Evolutionary conservation across 2,888 invertebrate species (phyloP), one percentile per base, ranked within the genome.

Genomic region (Panopea generosa): DNA sequence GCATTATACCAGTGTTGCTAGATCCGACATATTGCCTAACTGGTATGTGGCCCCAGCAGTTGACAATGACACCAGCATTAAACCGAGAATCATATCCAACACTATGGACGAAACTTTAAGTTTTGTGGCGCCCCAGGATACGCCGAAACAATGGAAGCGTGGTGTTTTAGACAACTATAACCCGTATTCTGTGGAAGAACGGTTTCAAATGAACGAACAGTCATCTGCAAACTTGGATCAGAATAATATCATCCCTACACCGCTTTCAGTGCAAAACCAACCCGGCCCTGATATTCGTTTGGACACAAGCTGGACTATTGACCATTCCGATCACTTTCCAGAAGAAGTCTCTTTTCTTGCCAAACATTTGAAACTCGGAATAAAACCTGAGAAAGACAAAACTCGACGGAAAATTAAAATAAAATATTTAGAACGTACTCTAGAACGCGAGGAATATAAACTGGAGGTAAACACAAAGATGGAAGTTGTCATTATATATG

Each of bases 21-120:
- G 59, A n/a, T 49, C 78, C 0, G 74, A 74, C 43, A 47, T 62
- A 27, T 45, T 75, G 43, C 75, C 79, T 16, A 72, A 80, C 38
- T 80, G 79, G 79, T 80, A 76, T 27, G 79, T 80, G 1, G 49
- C 55, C 6, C 49, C 45, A 1, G 16, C 16, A n/a, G 40, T n/a
- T n/a, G n/a, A n/a, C n/a, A n/a, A n/a, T n/a, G 18, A 1, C n/a
- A 33, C 3, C 20, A 56, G 16, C 11, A n/a, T 40, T 14, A 16
- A 27, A 16, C 63, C 65, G 1, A 49, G 22, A 18, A 55, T 69
- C 2, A 49, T 77, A 0, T 29, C 56, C 38, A 55, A 38, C 20
- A 77, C 77, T 7, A 33, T 9, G 18, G 65, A 40, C 18, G 77
- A 73, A 22, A 9, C 47, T 14, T 38, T 76, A 24, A 20, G 50